These are phyloP conservation scores for Circaetus cinerascens DNA, from an alignment of 2,113 vertebrate species.

Conservation along the genomic window DNA sequence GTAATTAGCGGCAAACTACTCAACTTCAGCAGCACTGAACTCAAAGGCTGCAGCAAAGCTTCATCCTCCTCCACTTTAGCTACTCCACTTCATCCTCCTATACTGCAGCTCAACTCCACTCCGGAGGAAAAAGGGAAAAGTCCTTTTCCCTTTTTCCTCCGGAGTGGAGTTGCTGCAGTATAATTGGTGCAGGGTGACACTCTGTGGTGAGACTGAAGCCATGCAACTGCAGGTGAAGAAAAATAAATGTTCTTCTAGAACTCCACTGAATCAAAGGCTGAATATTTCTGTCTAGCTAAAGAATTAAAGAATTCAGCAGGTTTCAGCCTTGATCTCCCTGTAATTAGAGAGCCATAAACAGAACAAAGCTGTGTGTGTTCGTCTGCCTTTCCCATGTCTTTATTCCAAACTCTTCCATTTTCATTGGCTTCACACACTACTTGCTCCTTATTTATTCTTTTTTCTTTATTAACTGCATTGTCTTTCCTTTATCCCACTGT, in stretches of 20 bases:
- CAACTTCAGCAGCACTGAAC: background rate
- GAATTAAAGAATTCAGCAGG: background rate
- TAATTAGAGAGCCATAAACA: background rate
- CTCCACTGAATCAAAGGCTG: background rate
- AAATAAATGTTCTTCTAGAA: background rate
- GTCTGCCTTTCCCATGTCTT: background rate
- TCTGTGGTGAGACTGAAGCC: background rate
- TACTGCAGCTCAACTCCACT: background rate
- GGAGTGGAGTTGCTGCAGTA: background rate
- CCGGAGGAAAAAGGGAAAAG: background rate
- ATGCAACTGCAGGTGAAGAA: background rate
- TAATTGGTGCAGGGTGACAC: constrained; percentile 17
- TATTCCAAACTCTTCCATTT: background rate
- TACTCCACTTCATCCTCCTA: background rate
- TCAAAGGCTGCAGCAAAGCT: background rate
- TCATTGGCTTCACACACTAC: background rate
- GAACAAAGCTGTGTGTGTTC: background rate
- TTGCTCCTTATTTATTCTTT: background rate
- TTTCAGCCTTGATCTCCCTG: background rate
- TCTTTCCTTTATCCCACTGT: background rate
- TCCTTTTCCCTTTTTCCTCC: background rate
- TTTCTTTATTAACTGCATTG: background rate
- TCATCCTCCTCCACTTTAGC: background rate
- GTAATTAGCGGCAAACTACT: background rate
- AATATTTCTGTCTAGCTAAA: background rate